Base-by-base conservation (phyloP, 2,888 invertebrate species). In the Campoplex nolae region DNA sequence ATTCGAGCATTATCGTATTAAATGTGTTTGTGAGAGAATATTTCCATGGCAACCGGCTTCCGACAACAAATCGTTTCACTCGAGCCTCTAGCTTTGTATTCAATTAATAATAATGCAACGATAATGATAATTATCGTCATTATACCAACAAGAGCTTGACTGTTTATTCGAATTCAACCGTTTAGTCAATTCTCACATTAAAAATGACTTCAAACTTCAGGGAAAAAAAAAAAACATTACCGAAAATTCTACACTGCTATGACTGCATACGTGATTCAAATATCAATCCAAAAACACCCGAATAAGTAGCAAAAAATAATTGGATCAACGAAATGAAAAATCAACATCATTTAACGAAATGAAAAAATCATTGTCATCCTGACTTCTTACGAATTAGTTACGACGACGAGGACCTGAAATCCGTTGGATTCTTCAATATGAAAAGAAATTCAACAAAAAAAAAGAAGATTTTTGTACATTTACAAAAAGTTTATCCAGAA, bases 31-130 rank as follows among this genome's bases (percentile, higher is more conserved):
- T 35, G 45, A 62, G 51, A 65, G 35, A 38, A 82, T 4, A 79
- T 75, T 77, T 58, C 75, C 54, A 86, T 86, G 85, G 65, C 82
- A 83, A 86, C 85, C 85, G 85, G 62, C 75, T 65, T 76, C 85
- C 70, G 62, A 83, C 83, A 83, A 86, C 85, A 83, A 86, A 86
- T 86, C 79, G 79, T 83, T 74, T 78, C 75, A 23, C 48, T 68
- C 74, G 45, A 73, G 54, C 54, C 54, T 45, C 54, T 75, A 74
- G 75, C 79, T 82, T 56, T 83, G 82, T 83, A 75, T 79, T 82
- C 79, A 79, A 86, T 79, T 86, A 83, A 83, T 83, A 83, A 77
- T 75, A 67, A 86, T 76, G 73, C 54, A 32, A 28, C 76, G 32
- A 54, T 71, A 71, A 45, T 3, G 13, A 70, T 71, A 16, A 48